Evolutionary conservation across 2,888 invertebrate species (phyloP), one percentile per base, ranked within the genome.

Genomic region (Ormyrus labotus): DNA sequence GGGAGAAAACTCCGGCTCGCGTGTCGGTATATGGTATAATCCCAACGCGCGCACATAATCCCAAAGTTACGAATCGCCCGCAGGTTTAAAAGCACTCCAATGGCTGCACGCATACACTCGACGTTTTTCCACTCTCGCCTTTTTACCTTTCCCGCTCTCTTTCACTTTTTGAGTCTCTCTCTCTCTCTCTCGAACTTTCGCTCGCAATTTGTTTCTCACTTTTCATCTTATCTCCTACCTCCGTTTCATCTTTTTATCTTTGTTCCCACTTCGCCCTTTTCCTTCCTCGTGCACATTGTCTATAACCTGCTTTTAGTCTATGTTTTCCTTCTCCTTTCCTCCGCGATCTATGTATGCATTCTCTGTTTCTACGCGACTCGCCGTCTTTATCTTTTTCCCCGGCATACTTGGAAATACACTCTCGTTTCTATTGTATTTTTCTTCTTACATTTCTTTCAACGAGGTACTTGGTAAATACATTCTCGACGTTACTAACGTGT

Each of bases 21-120:
- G 8, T 13, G 10, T 34, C 34, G 34, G 34, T 34, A 34, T 34
- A 34, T 34, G 34, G 34, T 4, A 34, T 34, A 34, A 34, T 34
- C 34, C 34, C 34, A 34, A 34, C 19, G n/a, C 58, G 58, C 58
- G 8, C 76, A 53, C 69, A 53, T 78, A 71, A 78, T 78, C 77
- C 45, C 51, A 19, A 71, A 70, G 77, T 64, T 71, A 47, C 70
- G 70, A 70, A 78, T 78, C 71, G 77, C 77, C 77, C 58, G 64
- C n/a, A 78, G 71, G 58, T 78, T 71, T 70, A 78, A 78, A 78
- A 78, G 71, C 70, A 77, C 70, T 77, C 65, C 34, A 70, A 78
- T 70, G 64, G 77, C 70, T 70, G 57, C 73, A 13, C 57, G 50
- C 50, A 6, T 47, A 6, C 53, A 45, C 48, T 2, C n/a, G 45